Evolutionary conservation across 30 jellyfish, hydroid and myxozoan species (phyloP).

Genomic region (Hydra vulgaris): DNA sequence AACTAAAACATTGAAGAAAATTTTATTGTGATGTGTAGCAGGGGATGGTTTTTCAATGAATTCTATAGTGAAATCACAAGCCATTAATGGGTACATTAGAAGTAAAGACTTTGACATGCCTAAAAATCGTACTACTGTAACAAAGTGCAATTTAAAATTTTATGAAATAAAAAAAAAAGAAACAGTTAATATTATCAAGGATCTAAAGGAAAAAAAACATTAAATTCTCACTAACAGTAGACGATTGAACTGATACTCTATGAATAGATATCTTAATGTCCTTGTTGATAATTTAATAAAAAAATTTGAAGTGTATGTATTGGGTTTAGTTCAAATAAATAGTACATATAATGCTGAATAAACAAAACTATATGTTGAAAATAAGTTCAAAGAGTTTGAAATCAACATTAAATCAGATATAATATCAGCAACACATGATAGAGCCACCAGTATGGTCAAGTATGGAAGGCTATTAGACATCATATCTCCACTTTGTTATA

Average conservation of each 20-base stretch:
- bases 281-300: neutral
- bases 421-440: neutral
- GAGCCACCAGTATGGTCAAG: neutral
- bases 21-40: neutral
- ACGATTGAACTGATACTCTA: neutral
- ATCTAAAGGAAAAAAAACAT: neutral
- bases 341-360: neutral
- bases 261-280: neutral
- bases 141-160: neutral
- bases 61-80: neutral
- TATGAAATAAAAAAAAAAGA: neutral
- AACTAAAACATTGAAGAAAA: too few species aligned
- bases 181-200: neutral
- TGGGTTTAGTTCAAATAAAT: neutral
- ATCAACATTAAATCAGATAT: neutral
- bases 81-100: neutral
- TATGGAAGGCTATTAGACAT: neutral
- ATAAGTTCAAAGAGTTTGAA: neutral
- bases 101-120: neutral
- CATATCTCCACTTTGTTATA: neutral
- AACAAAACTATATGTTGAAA: neutral
- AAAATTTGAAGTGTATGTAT: neutral
- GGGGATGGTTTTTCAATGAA: neutral
- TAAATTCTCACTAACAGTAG: neutral
- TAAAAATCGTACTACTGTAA: neutral